Base-by-base conservation (phyloP, 2,797 vertebrate genomes). In the Glyptemys insculpta region DNA sequence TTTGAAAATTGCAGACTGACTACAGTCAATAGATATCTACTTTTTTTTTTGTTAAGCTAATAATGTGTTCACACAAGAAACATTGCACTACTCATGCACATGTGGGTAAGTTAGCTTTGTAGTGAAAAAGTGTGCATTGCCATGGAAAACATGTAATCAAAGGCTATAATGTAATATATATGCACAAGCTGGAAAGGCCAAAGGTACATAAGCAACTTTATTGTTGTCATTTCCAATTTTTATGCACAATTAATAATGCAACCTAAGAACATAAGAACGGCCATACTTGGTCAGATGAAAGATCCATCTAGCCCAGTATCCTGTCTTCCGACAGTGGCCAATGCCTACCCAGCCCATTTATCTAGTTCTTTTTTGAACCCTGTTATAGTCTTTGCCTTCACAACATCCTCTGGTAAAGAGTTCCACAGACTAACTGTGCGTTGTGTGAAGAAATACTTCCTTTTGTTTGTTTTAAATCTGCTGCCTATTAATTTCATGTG, bases 61-160 rank as follows among this genome's bases (percentile, higher is more conserved):
- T 37, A 90, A 93, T 93, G 21, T 84, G 44, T 37, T 72, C 19
- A 37, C n/a, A 72, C 65, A 72, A 37, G 65, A 72, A 72, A 72
- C 19, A 68, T 16, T 94, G 19, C n/a, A 83, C 68, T 91, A 27
- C 79, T 88, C 49, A 83, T 34, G 47, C 19, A 53, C 0, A 0
- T n/a, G 50, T 54, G 65, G 34, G 41, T 86, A 89, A 92, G 52
- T 80, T 47, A 2, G 54, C n/a, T 87, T 87, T 90, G 21, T 44
- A 91, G 54, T 74, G 27, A 84, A 88, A 91, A 94, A 14, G 29
- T 49, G 92, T 34, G 62, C 81, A 93, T 93, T 94, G 76, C 31
- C 90, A 89, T 18, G 12, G 87, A 85, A 87, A 91, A 83, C 2
- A 1, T 19, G 23, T 23, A 50, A 84, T 81, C 87, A 15, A 53